Evolutionary conservation across 2,797 vertebrate genomes (phyloP), one percentile per base, ranked within the genome.

Genomic region (Pseudochaenichthys georgianus): DNA sequence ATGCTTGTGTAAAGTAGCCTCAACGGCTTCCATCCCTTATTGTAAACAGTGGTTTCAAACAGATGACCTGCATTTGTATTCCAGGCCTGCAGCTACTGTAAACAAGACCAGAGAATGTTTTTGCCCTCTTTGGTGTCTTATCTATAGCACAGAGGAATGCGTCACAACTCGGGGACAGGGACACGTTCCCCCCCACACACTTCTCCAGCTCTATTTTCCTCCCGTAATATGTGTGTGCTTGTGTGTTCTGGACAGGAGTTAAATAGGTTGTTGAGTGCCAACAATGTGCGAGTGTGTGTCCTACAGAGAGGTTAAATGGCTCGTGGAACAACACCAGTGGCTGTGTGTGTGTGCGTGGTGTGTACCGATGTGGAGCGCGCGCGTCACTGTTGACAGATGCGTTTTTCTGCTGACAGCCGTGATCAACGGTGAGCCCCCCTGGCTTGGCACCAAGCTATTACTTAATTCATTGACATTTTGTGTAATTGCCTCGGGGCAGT

Each of bases 391-490:
- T 94, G 94, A 95, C 90, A 89, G 92, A 93, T 91, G 92, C 73
- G 80, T 89, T 87, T 92, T 93, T 92, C 84, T 91, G 93, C 93
- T 94, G 94, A 94, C 94, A 93, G 89, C 71, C 72, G 81, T 90
- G 92, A 93, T 94, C 88, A 92, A 86, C 89, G 64, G 89, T 51
- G 82, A 92, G 89, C 83, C 77, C 73, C 86, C 73, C 90, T 93
- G 93, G 92, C 92, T 84, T 73, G 73, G 79, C 89, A 94, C 92
- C 93, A 93, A 94, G 93, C 92, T 94, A 94, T 94, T 95, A 94
- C 94, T 95, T 94, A 94, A 95, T 95, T 95, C 93, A 94, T 92
- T 95, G 94, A 95, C 93, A 94, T 95, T 95, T 95, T 81, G 90
- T 90, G 91, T 95, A 94, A 94, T 94, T 95, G 93, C 93, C 93